Conservation (phyloP, 2,113 vertebrate genomes). For the Atractosteus spatula region DNA sequence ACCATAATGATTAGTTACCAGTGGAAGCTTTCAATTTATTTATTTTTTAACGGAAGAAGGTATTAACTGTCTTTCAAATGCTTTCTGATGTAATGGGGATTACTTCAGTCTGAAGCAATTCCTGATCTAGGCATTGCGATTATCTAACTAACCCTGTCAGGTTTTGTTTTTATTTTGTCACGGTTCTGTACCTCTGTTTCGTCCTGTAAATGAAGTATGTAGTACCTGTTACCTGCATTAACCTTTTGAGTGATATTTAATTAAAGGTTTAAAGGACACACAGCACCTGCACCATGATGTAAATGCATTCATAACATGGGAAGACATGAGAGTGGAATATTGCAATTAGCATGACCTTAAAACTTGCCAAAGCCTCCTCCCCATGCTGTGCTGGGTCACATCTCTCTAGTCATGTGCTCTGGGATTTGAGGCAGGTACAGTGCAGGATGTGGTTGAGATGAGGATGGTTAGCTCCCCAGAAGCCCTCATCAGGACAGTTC, state of each 20-base stretch:
- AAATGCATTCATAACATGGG: slow-evolving; percentile 39
- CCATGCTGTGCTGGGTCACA: slow-evolving; percentile 48
- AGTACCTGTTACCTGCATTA: slow-evolving; percentile 58
- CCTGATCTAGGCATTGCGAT: too few species aligned
- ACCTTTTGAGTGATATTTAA: slow-evolving; percentile 74
- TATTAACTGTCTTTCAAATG: too few species aligned
- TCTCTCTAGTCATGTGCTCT: slow-evolving; percentile 46
- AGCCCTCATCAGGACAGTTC: slow-evolving; percentile 44
- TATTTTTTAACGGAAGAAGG: too few species aligned
- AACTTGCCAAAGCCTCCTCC: slow-evolving; percentile 40
- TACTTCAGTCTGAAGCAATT: too few species aligned
- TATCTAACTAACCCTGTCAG: too few species aligned
- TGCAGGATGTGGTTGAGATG: slow-evolving; percentile 3
- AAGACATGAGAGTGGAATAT: slow-evolving; percentile 44
- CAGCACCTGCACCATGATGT: slow-evolving; percentile 54
- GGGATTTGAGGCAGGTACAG: slow-evolving; percentile 39
- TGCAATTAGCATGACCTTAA: slow-evolving; percentile 75
- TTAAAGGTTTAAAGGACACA: slow-evolving; percentile 63
- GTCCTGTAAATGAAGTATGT: slow-evolving; percentile 37
- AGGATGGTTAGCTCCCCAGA: slow-evolving; percentile 22
- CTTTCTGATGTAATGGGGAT: too few species aligned
- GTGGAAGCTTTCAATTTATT: too few species aligned
- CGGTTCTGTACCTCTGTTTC: too few species aligned
- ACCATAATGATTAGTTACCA: too few species aligned
- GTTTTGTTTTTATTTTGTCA: too few species aligned